A percentile compares a stretch with the other conserved stretches of the same genome.
Conservation (phyloP, 2,113 vertebrate species). For the Laticauda colubrina region DNA sequence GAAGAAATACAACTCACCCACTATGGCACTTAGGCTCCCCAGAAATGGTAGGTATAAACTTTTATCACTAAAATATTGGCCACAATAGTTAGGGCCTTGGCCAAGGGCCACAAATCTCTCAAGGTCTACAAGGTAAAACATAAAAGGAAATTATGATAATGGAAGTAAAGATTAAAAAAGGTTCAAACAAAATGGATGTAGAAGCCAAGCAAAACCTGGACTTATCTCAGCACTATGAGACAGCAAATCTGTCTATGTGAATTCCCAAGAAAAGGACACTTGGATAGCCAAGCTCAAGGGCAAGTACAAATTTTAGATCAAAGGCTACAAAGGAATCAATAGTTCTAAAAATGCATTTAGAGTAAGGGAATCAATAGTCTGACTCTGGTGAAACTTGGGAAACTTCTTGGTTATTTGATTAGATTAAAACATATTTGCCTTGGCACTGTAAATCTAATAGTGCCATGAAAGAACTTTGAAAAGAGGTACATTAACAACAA, state of each 20-base stretch:
- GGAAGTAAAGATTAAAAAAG: background rate
- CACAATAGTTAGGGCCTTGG: background rate
- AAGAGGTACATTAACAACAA: background rate
- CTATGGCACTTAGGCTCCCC: background rate
- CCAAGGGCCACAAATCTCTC: background rate
- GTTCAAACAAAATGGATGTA: background rate
- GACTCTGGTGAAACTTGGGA: background rate
- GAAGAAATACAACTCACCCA: background rate
- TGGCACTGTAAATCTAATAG: background rate
- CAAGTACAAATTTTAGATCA: background rate
- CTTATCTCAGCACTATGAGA: background rate
- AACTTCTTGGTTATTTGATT: background rate
- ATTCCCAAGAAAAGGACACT: background rate
- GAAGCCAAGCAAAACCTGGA: background rate
- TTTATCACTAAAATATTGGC: background rate
- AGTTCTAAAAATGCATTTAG: background rate
- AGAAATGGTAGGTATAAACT: background rate
- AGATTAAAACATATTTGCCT: background rate
- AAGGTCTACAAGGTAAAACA: background rate
- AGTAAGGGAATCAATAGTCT: background rate
- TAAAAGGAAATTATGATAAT: background rate
- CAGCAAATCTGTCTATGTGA: background rate
- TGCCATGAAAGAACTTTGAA: background rate
- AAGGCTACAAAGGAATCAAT: background rate
- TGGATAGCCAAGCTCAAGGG: background rate